phyloP scores from a whole-genome alignment of 1,140 invertebrate species.

The Drosophila takahashii region DNA sequence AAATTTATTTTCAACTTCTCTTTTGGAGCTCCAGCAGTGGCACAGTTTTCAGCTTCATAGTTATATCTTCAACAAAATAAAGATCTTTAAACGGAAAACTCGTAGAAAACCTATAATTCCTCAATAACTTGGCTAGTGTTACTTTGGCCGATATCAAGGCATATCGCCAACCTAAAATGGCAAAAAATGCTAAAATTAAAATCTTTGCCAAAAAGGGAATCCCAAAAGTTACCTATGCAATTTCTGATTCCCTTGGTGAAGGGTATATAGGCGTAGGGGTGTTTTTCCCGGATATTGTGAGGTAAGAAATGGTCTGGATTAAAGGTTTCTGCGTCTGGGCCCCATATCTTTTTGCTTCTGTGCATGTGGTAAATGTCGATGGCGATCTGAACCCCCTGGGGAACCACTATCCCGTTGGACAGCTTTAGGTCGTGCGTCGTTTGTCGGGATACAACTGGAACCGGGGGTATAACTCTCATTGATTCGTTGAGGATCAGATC shows the following conservation, averaged over 20 bases:
- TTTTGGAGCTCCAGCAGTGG: conserved; percentile 54
- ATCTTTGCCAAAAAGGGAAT: too few relatives aligned
- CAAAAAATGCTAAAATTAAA: not conserved
- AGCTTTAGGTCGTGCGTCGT: conserved; percentile 59
- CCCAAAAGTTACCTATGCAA: conserved; percentile 68
- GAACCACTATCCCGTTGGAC: conserved; percentile 59
- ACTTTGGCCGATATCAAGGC: conserved; percentile 73
- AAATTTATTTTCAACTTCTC: conserved; percentile 31
- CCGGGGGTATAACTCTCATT: conserved; percentile 85
- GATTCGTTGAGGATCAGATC: conserved; percentile 88
- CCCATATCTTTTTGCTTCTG: conserved; percentile 69
- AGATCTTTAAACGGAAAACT: conserved; percentile 71
- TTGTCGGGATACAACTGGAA: conserved; percentile 72
- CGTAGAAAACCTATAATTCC: conserved; percentile 69
- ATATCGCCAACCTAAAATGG: conserved; percentile 72
- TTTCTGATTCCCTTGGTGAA: conserved; percentile 76
- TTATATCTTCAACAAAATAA: conserved; percentile 77
- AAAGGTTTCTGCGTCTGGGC: conserved; percentile 67
- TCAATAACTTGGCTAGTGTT: conserved; percentile 66
- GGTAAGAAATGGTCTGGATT: conserved; percentile 80
- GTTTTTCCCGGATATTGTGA: conserved; percentile 55
- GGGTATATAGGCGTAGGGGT: conserved; percentile 75
- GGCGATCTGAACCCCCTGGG: conserved; percentile 55
- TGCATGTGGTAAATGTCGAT: conserved; percentile 70
- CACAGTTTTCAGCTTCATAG: conserved; percentile 63